Conservation (phyloP, 2,888 invertebrate genomes). For the Mycalesis mineus region DNA sequence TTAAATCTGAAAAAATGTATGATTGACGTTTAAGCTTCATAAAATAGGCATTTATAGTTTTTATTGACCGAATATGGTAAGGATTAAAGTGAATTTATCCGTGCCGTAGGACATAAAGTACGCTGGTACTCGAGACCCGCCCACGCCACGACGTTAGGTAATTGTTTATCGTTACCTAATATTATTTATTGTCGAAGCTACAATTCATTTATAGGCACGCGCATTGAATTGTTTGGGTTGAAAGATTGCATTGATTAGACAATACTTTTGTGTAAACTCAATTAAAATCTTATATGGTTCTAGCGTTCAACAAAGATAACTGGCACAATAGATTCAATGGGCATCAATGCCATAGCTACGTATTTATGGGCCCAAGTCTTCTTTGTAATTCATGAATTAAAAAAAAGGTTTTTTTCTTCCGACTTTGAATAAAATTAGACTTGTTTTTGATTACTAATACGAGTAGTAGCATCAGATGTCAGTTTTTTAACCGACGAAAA, state of each 20-base stretch:
- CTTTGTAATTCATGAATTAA: no score
- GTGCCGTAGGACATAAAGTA: constrained; percentile 15
- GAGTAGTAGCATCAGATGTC: no score
- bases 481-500: no score
- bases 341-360: no score
- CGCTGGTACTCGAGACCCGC: not conserved
- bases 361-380: no score
- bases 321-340: not conserved
- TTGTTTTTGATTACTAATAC: no score
- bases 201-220: constrained; percentile 11
- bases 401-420: no score
- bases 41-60: not conserved
- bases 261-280: constrained; percentile 8
- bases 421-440: no score
- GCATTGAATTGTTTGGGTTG: constrained; percentile 15
- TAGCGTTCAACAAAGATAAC: not conserved
- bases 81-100: constrained; percentile 15
- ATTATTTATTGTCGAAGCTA: constrained; percentile 22
- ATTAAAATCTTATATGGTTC: not conserved
- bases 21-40: no score
- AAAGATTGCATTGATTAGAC: constrained; percentile 5
- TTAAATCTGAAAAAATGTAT: no score
- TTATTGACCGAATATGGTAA: constrained; percentile 14
- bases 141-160: constrained; percentile 22
- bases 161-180: constrained; percentile 27